A percentile compares a stretch with the other conserved stretches of the same genome.
These are phyloP conservation scores for Asbolus verrucosus DNA, from an alignment of 1,140 invertebrate species.

Conservation along the genomic window DNA sequence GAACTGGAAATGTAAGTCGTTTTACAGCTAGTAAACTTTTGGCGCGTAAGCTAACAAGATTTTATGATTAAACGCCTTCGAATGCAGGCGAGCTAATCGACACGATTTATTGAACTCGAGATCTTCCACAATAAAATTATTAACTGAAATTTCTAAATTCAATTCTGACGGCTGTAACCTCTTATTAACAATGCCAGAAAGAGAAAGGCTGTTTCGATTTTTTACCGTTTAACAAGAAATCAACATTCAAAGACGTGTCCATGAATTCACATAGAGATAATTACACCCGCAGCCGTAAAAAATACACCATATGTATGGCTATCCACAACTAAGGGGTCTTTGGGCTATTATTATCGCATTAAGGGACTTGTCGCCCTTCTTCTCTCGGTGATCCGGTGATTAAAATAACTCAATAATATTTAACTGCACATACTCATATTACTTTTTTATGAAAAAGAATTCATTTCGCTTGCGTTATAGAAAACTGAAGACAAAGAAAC, in stretches of 20 bases:
- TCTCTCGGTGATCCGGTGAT: not conserved
- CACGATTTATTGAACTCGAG: no score
- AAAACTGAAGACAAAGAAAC: conserved; percentile 32
- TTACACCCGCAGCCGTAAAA: conserved; percentile 15
- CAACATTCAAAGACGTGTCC: not conserved
- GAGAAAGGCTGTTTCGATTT: not conserved
- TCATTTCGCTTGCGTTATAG: no score
- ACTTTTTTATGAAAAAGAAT: no score
- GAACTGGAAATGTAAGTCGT: no score
- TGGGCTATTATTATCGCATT: conserved; percentile 39
- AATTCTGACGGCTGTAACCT: no score
- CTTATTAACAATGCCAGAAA: no score
- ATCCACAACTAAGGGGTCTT: conserved; percentile 26
- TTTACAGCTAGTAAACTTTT: no score
- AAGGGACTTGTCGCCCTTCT: conserved; percentile 41
- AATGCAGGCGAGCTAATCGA: no score
- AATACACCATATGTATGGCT: conserved; percentile 37
- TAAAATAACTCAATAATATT: conserved; percentile 28
- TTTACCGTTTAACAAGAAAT: not conserved
- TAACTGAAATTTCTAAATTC: no score
- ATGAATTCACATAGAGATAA: conserved; percentile 11
- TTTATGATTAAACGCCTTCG: conserved; percentile 20
- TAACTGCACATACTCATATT: no score
- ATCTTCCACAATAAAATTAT: no score
- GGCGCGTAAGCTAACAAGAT: no score